Percentiles rank a stretch among this genome's conserved stretches.
Conservation (phyloP, 2,797 vertebrate genomes). For the Muscicapa striata region DNA sequence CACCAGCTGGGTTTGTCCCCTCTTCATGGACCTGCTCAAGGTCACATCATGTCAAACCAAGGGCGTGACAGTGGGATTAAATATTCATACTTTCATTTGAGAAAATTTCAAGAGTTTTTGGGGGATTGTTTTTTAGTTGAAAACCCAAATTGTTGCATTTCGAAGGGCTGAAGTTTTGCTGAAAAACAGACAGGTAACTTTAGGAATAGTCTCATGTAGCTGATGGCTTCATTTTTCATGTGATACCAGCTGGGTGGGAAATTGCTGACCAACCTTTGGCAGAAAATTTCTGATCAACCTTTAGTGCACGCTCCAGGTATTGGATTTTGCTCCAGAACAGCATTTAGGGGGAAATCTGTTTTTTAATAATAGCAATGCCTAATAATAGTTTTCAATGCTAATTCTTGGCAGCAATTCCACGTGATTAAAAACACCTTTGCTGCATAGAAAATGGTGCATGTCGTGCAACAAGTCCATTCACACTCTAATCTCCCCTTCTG, state of each 20-base stretch:
- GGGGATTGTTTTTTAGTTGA: not conserved
- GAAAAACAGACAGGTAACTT: not conserved
- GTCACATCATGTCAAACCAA: not conserved
- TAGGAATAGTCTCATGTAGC: not conserved
- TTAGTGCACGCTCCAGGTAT: not conserved
- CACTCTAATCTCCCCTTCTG: not conserved
- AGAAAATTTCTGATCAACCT: not conserved
- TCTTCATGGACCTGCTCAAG: not conserved
- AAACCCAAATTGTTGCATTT: rapidly evolving
- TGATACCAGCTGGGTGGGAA: not conserved
- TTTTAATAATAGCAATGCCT: slow-evolving; percentile 2
- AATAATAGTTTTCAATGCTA: not conserved
- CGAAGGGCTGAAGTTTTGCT: not conserved
- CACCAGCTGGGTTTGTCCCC: not conserved
- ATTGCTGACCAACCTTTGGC: not conserved
- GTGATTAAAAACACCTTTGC: slow-evolving; percentile 3
- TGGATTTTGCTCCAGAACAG: not conserved
- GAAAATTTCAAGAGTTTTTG: not conserved
- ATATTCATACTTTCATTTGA: not conserved
- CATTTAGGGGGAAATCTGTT: not conserved
- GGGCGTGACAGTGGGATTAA: rapidly evolving
- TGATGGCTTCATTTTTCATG: not conserved
- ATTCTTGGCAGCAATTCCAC: not conserved
- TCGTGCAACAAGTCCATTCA: not conserved
- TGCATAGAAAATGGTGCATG: not conserved